Percentiles rank a stretch among this genome's conserved stretches.
phyloP scores from a whole-genome alignment of 2,888 invertebrate species.

The Adelognathus sp. region DNA sequence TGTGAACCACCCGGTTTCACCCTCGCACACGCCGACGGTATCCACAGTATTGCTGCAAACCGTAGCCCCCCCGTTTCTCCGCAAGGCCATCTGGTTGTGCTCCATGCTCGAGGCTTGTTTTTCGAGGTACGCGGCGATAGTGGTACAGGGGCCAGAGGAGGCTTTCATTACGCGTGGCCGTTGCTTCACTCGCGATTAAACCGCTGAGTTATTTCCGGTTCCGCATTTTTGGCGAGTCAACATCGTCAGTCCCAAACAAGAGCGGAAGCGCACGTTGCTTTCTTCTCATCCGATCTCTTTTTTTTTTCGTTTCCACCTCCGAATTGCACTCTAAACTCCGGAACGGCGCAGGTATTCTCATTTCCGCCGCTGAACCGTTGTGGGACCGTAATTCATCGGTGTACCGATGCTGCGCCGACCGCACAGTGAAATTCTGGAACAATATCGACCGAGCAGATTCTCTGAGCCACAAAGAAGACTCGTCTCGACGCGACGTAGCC shows the following conservation, averaged over 20 bases:
- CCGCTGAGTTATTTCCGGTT: constrained; percentile 76
- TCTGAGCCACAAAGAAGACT: neutral
- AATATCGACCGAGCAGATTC: neutral
- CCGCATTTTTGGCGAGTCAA: constrained; percentile 76
- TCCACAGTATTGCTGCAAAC: constrained; percentile 1
- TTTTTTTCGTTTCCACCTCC: neutral
- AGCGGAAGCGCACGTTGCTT: constrained; percentile 4
- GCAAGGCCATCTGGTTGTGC: constrained; percentile 38
- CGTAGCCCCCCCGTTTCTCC: constrained; percentile 36
- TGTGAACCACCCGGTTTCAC: constrained; percentile 67
- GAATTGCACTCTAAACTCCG: neutral
- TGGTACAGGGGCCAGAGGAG: too few species aligned
- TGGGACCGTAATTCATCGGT: neutral
- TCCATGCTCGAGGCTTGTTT: constrained; percentile 66
- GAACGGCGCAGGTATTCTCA: neutral
- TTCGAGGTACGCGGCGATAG: constrained; percentile 66
- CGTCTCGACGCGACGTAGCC: neutral
- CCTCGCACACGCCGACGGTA: constrained; percentile 37
- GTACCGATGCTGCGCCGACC: neutral
- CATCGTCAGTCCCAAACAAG: constrained; percentile 61
- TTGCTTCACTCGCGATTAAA: constrained; percentile 76
- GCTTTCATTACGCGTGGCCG: constrained; percentile 78
- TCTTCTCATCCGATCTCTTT: neutral
- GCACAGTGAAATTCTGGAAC: neutral
- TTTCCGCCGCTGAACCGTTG: constrained; percentile 5